Evolutionary conservation across 2,113 vertebrate species (phyloP).

Genomic region (Tylochromis polylepis): DNA sequence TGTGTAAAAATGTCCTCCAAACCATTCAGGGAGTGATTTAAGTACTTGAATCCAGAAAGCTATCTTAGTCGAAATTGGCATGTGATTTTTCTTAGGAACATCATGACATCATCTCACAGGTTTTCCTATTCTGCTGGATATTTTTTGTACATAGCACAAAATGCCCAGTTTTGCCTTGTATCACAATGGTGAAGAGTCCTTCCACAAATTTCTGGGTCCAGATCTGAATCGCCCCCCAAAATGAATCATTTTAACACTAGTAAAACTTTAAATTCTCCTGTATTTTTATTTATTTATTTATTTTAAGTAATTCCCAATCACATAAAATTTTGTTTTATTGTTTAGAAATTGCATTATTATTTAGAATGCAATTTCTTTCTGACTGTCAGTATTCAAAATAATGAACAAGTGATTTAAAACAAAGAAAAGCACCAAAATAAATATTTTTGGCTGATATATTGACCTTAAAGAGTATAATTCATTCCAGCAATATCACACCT

Average conservation of each 20-base stretch:
- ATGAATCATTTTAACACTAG: not conserved
- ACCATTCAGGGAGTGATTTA: not conserved
- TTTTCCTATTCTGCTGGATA: not conserved
- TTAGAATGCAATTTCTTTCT: not conserved
- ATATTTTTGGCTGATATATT: not conserved
- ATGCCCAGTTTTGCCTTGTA: not conserved
- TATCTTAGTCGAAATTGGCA: no score
- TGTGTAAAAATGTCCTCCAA: no score
- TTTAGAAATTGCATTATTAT: not conserved
- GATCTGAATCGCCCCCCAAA: not conserved
- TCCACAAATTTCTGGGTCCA: not conserved
- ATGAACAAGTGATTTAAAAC: not conserved
- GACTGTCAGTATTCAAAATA: not conserved
- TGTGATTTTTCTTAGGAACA: no score
- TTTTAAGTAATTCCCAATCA: not conserved
- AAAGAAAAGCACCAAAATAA: not conserved
- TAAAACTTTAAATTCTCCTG: not conserved
- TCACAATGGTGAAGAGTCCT: not conserved
- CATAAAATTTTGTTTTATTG: not conserved
- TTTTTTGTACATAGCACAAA: not conserved
- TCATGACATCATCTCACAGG: not conserved
- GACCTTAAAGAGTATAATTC: not conserved
- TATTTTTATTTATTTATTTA: not conserved
- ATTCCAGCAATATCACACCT: not conserved
- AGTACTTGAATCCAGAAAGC: no score